These are phyloP conservation scores for Neodiprion fabricii DNA, from an alignment of 1,140 invertebrate genomes.

Conservation along the genomic window DNA sequence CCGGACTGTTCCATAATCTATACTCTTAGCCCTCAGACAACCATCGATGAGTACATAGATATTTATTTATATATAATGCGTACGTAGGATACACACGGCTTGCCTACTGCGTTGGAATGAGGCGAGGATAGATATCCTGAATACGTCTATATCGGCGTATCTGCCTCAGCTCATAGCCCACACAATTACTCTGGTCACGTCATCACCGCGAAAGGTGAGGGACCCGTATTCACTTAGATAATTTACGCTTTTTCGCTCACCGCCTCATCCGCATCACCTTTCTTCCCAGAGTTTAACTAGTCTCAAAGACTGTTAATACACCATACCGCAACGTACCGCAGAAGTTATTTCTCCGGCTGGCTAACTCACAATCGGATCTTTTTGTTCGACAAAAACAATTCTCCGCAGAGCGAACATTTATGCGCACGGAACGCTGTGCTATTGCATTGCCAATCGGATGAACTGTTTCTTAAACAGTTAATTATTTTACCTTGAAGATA, in stretches of 20 bases:
- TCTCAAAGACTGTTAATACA: not conserved
- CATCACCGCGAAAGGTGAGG: slow-evolving; percentile 6
- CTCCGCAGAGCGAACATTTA: no score
- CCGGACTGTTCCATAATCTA: slow-evolving; percentile 2
- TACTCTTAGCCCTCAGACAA: not conserved
- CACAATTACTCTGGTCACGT: not conserved
- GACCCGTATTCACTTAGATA: not conserved
- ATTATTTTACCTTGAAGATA: no score
- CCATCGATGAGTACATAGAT: not conserved
- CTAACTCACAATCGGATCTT: no score
- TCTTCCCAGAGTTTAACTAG: not conserved
- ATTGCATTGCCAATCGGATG: no score
- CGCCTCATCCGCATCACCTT: not conserved
- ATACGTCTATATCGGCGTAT: no score
- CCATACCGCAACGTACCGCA: no score
- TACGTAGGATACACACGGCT: no score
- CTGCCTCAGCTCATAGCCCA: not conserved
- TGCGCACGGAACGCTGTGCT: no score
- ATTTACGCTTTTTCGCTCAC: slow-evolving; percentile 1
- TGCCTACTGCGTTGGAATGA: not conserved
- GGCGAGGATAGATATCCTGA: not conserved
- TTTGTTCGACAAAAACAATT: no score
- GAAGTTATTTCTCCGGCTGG: no score
- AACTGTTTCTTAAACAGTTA: no score
- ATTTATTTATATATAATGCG: no score